Percentiles rank a stretch among this genome's conserved stretches.
Conservation (phyloP, 2,113 vertebrate species). For the Poeciliopsis occidentalis region DNA sequence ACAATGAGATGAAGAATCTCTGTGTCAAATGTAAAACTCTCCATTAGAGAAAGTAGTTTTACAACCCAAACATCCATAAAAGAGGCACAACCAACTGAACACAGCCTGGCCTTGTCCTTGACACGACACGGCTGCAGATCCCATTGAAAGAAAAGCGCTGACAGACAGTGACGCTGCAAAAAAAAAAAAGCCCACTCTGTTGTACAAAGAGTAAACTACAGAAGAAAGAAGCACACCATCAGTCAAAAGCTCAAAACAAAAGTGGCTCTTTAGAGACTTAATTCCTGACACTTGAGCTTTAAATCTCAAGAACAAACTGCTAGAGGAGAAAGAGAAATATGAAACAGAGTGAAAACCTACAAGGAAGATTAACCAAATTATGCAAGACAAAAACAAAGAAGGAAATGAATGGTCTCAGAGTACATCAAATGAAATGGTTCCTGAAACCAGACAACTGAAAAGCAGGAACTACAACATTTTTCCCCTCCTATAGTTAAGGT, state of each 20-base stretch:
- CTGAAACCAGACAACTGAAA: conserved; percentile 13
- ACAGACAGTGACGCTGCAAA: conserved; percentile 71
- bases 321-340: neutral
- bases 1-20: neutral
- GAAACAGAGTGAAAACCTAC: neutral
- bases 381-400: conserved; percentile 1
- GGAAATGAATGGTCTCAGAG: conserved; percentile 18
- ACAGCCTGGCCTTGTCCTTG: conserved; percentile 14
- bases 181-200: conserved; percentile 21
- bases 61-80: neutral
- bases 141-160: conserved; percentile 71
- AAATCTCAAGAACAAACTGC: neutral
- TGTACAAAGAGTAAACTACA: conserved; percentile 13
- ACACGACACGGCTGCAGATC: conserved; percentile 9
- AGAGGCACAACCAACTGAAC: conserved; percentile 5
- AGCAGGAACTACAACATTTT: conserved; percentile 4
- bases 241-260: neutral
- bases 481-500: neutral
- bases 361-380: neutral
- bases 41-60: neutral
- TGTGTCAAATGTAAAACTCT: neutral
- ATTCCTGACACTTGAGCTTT: neutral
- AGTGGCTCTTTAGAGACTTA: neutral
- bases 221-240: neutral
- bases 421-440: conserved; percentile 3